Evolutionary conservation across 1,140 invertebrate species (phyloP).

Genomic region (Neodiprion pinetum): DNA sequence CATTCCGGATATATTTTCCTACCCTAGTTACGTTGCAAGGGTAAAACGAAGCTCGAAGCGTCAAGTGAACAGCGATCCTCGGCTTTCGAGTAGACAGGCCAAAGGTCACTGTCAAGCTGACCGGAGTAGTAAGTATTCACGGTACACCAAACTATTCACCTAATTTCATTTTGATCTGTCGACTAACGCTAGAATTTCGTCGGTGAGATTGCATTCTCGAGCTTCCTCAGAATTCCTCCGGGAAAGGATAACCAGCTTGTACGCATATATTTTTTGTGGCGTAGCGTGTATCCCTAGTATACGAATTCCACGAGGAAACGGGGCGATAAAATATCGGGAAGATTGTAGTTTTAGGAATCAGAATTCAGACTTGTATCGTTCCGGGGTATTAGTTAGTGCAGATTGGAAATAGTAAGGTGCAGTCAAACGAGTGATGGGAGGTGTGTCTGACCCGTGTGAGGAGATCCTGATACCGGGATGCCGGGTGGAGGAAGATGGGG

Average conservation of each 20-base stretch:
- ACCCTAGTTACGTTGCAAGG: too few relatives aligned
- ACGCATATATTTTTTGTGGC: neutral
- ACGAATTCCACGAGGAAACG: neutral
- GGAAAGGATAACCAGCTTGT: neutral
- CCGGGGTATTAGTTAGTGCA: neutral
- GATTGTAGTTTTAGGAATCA: conserved; percentile 7
- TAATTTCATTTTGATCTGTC: conserved; percentile 1
- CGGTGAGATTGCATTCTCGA: neutral
- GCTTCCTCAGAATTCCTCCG: neutral
- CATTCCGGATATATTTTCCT: too few relatives aligned
- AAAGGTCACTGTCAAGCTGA: conserved; percentile 1
- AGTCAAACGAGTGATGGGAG: neutral
- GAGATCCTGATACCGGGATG: neutral
- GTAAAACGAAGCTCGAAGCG: too few relatives aligned
- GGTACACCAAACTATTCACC: neutral
- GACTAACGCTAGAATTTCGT: neutral
- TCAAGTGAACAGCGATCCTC: too few relatives aligned
- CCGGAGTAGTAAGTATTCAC: neutral
- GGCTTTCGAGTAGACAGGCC: too few relatives aligned
- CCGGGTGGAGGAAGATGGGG: neutral
- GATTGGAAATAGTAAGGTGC: conserved; percentile 2
- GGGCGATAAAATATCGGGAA: neutral
- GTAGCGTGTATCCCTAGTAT: neutral
- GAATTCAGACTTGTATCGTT: neutral
- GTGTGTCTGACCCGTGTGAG: neutral